Base-by-base conservation (phyloP, 2,113 vertebrate genomes). In the Thunnus thynnus region DNA sequence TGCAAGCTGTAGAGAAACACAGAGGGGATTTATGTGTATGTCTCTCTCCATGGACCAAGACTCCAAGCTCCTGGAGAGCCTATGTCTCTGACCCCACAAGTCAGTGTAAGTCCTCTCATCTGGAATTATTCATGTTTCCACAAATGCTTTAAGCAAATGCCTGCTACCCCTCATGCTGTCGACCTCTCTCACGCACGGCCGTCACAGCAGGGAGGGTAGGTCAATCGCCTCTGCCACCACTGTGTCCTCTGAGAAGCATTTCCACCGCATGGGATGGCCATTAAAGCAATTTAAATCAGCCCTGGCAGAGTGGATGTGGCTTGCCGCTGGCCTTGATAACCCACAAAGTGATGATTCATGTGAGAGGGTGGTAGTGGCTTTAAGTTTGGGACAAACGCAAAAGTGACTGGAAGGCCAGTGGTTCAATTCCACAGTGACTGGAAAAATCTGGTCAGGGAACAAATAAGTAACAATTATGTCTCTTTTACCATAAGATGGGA, bases 121-220 rank as follows among this genome's bases (percentile, higher is more conserved):
- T 83, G 60, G 85, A 88, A 89, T 90, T 89, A 92, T 92, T 93
- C 86, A 76, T 83, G 85, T 92, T 90, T 87, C 69, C 57, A 83
- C 77, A 83, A 82, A 85, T 50, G 78, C 72, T 89, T 89, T 87
- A 89, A 92, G 90, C 76, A 87, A 78, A 91, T 67, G 84, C 79
- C 82, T 69, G 64, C 86, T 56, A 52, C 84, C 84, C 73, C 80
- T 86, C 79, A 75, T 76, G 71, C 66, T 60, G 63, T 69, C 47
- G 78, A 91, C 89, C 86, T 88, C 83, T 80, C 79, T 81, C 80
- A 55, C 20, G 22, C 65, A 55, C 54, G 36, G 89, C 73, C 71
- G 67, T 87, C 92, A 82, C 86, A 82, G 86, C 64, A 17, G 88
- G 89, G 76, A 83, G 51, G 60, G 70, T n/a, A 55, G 88, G 91